Conservation (phyloP, 2,797 vertebrate genomes). For the Masticophis lateralis region DNA sequence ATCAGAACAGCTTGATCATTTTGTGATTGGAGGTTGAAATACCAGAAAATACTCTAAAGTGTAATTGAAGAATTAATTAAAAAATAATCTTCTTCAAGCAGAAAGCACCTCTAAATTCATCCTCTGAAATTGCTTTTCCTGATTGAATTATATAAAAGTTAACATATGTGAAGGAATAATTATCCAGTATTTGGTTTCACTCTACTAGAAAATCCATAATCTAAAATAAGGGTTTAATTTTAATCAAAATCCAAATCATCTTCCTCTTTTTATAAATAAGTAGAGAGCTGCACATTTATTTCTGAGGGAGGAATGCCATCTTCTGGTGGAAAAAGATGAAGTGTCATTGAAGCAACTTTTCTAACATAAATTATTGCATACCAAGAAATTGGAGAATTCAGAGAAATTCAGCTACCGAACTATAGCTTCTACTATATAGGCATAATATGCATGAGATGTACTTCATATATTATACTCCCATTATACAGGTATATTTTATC, state of each 20-base stretch:
- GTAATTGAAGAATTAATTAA: slow-evolving; percentile 33
- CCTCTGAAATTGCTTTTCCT: slow-evolving; percentile 37
- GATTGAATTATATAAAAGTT: background rate
- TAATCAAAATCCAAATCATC: accelerated
- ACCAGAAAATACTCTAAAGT: background rate
- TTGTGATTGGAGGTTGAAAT: background rate
- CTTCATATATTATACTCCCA: background rate
- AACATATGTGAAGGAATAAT: background rate
- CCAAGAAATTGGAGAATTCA: background rate
- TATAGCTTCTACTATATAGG: background rate
- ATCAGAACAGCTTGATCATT: background rate
- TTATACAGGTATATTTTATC: background rate
- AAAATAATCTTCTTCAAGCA: slow-evolving; percentile 24
- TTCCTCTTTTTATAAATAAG: accelerated
- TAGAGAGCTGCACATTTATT: background rate
- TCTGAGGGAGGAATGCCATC: slow-evolving; percentile 36
- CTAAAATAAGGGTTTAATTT: background rate
- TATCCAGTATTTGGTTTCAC: accelerated
- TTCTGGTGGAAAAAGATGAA: slow-evolving; percentile 30
- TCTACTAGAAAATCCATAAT: accelerated
- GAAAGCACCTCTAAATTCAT: background rate
- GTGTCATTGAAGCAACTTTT: background rate
- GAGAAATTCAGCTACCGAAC: background rate
- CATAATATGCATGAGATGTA: background rate
- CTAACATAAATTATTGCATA: background rate